Percentiles rank a stretch among this genome's conserved stretches.
phyloP scores from a whole-genome alignment of 64 coral and sea anemone genomes.

The Dendrophyllia cribrosa region DNA sequence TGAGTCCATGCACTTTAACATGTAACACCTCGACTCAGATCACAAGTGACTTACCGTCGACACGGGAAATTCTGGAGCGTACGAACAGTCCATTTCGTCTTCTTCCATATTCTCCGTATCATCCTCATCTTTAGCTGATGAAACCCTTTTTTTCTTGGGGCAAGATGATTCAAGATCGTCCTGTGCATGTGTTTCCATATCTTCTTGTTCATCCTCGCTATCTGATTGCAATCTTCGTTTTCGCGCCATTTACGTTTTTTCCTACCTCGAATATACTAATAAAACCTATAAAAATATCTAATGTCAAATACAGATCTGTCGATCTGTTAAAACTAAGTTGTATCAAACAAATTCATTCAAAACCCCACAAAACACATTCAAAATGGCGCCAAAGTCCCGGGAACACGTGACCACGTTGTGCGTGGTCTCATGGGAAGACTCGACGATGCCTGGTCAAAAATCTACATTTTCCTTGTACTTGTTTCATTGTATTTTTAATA shows the following conservation, averaged over 20 bases:
- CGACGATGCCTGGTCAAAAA: neutral
- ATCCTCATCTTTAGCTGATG: conserved; percentile 11
- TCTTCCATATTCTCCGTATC: conserved; percentile 1
- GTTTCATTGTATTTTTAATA: no score
- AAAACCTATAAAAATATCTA: conserved; percentile 42
- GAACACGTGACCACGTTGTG: no score
- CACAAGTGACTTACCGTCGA: conserved; percentile 24
- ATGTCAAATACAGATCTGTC: neutral
- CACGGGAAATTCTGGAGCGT: conserved; percentile 26
- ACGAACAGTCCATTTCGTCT: conserved; percentile 47
- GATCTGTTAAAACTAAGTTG: conserved; percentile 15
- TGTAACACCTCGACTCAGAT: no score
- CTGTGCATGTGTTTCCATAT: conserved; percentile 12
- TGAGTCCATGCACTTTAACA: no score
- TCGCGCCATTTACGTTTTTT: conserved; percentile 19
- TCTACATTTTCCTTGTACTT: neutral
- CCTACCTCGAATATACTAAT: neutral
- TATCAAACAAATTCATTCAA: no score
- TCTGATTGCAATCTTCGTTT: conserved; percentile 28
- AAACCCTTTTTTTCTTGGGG: conserved; percentile 29
- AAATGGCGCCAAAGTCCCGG: conserved; percentile 35
- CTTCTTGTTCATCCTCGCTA: conserved; percentile 34
- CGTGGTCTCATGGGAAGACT: no score
- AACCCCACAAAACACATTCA: neutral
- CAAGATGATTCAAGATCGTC: conserved; percentile 9